Conservation (phyloP, 2,113 vertebrate species). For the Platichthys stellatus region DNA sequence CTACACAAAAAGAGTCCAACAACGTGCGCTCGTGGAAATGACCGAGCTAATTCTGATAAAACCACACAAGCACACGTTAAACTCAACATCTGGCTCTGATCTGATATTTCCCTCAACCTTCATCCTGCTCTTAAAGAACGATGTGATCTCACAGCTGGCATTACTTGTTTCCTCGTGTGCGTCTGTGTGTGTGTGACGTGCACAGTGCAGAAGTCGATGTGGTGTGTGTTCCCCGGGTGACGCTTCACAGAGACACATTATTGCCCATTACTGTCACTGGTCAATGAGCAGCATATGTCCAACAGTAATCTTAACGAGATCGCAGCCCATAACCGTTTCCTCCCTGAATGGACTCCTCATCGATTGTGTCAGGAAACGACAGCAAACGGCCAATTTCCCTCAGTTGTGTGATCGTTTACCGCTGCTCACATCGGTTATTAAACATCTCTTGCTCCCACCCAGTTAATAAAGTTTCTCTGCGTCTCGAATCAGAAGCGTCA, state of each 20-base stretch:
- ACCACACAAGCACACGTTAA: not conserved
- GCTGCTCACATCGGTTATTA: not conserved
- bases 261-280: constrained; percentile 66
- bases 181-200: constrained; percentile 15
- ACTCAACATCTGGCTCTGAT: not conserved
- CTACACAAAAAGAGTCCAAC: constrained; percentile 7
- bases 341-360: constrained; percentile 41
- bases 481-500: no score
- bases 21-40: not conserved
- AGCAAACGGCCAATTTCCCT: constrained; percentile 13
- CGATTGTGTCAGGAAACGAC: constrained; percentile 42
- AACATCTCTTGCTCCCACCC: not conserved
- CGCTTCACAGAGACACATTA: constrained; percentile 55
- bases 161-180: constrained; percentile 36
- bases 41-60: constrained; percentile 9
- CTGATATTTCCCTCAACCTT: not conserved
- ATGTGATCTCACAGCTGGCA: constrained; percentile 44
- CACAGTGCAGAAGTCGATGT: constrained; percentile 38
- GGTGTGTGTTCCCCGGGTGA: constrained; percentile 55
- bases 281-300: constrained; percentile 56
- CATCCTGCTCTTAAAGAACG: not conserved
- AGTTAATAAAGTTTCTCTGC: not conserved
- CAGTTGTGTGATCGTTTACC: constrained; percentile 12
- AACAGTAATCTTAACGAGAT: constrained; percentile 62
- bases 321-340: constrained; percentile 29